These are phyloP conservation scores for Halichoerus grypus DNA, from an alignment of 2,113 vertebrate genomes.

Conservation along the genomic window DNA sequence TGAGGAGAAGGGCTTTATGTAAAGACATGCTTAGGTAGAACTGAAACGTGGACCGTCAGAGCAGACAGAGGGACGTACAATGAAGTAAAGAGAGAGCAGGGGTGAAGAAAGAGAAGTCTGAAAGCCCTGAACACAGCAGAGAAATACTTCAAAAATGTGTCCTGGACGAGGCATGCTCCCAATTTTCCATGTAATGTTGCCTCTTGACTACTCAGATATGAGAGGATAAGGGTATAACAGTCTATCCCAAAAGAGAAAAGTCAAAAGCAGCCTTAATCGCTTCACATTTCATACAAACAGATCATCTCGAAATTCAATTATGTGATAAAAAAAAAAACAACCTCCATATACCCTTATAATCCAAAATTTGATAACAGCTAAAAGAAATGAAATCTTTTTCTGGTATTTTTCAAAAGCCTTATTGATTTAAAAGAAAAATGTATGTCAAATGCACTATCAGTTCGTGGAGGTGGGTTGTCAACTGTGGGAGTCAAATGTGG, in stretches of 20 bases:
- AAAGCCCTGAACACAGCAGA: not conserved
- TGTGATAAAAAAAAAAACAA: not conserved
- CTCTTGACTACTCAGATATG: not conserved
- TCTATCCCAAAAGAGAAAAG: not conserved
- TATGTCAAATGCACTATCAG: not conserved
- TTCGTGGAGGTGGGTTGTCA: conserved; percentile 24
- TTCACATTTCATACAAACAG: not conserved
- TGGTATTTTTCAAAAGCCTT: not conserved
- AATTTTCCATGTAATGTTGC: not conserved
- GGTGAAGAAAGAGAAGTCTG: not conserved
- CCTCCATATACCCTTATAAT: not conserved
- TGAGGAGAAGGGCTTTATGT: not conserved
- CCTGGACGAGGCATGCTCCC: not conserved
- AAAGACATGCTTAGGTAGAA: not conserved
- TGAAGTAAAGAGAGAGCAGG: not conserved
- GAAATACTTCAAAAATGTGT: not conserved
- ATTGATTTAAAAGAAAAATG: conserved; percentile 27
- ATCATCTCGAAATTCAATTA: not conserved
- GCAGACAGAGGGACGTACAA: not conserved
- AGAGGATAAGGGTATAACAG: not conserved
- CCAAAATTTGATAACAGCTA: not conserved
- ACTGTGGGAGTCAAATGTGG: not conserved
- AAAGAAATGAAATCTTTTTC: not conserved
- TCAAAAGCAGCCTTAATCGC: not conserved
- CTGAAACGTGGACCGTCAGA: not conserved